A percentile compares a stretch with the other conserved stretches of the same genome.
Conservation (phyloP, 2,113 vertebrate species). For the Planiliza haematocheilus region DNA sequence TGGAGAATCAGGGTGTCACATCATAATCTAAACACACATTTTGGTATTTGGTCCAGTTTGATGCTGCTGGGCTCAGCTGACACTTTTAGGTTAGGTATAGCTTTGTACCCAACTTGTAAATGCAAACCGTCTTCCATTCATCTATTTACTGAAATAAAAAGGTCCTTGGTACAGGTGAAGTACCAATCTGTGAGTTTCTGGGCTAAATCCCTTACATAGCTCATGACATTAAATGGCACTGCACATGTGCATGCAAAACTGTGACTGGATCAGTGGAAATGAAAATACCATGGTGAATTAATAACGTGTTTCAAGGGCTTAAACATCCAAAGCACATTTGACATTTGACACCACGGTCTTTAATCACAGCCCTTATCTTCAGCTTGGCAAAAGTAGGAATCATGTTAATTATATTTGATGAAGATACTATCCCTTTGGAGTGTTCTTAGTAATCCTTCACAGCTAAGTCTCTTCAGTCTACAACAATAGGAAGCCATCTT, state of each 20-base stretch:
- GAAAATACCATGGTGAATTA: slow-evolving; percentile 51
- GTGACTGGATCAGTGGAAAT: slow-evolving; percentile 39
- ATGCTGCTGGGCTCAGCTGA: too few relatives aligned
- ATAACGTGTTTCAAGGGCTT: slow-evolving; percentile 37
- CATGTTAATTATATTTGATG: slow-evolving; percentile 53
- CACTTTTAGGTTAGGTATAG: too few relatives aligned
- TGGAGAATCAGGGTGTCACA: too few relatives aligned
- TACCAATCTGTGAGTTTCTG: not conserved
- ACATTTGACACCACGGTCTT: slow-evolving; percentile 54
- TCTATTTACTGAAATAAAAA: not conserved
- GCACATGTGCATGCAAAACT: slow-evolving; percentile 37
- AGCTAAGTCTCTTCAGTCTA: slow-evolving; percentile 47
- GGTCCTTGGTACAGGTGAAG: not conserved
- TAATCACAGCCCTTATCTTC: slow-evolving; percentile 56
- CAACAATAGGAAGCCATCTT: slow-evolving; percentile 60
- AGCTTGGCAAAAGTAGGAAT: slow-evolving; percentile 53
- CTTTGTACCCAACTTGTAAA: too few relatives aligned
- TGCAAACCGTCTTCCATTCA: not conserved
- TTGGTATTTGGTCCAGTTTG: too few relatives aligned
- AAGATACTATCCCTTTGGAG: slow-evolving; percentile 53
- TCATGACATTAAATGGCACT: slow-evolving; percentile 30
- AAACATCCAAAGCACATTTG: slow-evolving; percentile 40
- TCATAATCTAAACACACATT: too few relatives aligned
- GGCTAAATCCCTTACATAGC: slow-evolving; percentile 21
- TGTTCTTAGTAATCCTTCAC: slow-evolving; percentile 59